Conservation (phyloP, 2,113 vertebrate genomes). For the Leptocoma aspasia region DNA sequence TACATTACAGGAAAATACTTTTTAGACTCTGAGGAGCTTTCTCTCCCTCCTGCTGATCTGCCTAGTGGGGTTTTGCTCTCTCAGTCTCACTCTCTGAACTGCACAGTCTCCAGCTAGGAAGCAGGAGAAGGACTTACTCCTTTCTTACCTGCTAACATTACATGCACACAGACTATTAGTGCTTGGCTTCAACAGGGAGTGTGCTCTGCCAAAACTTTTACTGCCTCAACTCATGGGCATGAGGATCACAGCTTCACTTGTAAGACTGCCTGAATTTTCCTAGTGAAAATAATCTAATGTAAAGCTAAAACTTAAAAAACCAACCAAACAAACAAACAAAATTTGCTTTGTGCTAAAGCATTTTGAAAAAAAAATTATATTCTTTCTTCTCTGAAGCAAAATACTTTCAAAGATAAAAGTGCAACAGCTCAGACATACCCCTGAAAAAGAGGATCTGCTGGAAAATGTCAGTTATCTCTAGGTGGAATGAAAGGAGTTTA, state of each 20-base stretch:
- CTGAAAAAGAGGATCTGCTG: not conserved
- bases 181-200: not conserved
- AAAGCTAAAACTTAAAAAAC: not conserved
- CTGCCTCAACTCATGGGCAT: not conserved
- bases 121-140: not conserved
- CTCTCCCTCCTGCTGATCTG: slow-evolving; percentile 8
- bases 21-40: not conserved
- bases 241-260: not conserved
- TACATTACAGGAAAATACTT: not conserved
- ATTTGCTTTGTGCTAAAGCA: not conserved
- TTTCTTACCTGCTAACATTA: not conserved
- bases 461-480: not conserved
- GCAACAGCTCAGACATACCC: not conserved
- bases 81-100: slow-evolving; percentile 2
- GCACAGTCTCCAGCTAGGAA: not conserved
- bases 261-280: not conserved
- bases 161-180: not conserved
- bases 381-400: not conserved
- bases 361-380: not conserved
- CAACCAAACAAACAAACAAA: not conserved
- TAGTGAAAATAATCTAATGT: not conserved
- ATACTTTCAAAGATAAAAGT: not conserved
- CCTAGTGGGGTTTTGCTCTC: slow-evolving; percentile 7
- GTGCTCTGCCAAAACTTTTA: not conserved
- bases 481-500: not conserved